phyloP scores from a whole-genome alignment of 2,113 vertebrate species.

The Rhadina sibilatrix region DNA sequence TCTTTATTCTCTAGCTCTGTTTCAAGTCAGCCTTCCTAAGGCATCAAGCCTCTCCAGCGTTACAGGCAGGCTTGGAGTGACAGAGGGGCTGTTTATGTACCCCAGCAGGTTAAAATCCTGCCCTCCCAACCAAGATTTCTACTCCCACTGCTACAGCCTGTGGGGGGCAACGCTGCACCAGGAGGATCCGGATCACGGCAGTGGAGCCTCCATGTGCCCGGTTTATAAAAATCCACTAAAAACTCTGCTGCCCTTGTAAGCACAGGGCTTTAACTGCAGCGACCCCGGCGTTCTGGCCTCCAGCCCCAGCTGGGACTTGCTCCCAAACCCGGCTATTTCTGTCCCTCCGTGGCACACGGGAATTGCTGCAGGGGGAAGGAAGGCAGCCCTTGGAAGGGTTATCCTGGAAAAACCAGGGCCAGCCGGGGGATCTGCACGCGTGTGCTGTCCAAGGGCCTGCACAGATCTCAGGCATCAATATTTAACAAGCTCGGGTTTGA shows the following conservation, averaged over 20 bases:
- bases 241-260: neutral
- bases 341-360: accelerated
- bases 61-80: accelerated
- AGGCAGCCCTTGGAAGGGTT: neutral
- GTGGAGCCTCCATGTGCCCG: accelerated
- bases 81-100: neutral
- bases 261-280: neutral
- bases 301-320: neutral
- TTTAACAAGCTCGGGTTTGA: neutral
- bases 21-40: no score
- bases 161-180: neutral
- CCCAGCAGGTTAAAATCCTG: neutral
- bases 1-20: no score
- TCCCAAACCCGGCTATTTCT: conserved; percentile 10
- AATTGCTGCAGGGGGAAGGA: neutral
- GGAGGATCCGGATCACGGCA: neutral
- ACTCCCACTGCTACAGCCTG: accelerated
- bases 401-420: neutral
- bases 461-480: neutral
- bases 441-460: neutral
- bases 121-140: no score
- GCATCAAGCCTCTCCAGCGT: neutral
- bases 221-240: neutral
- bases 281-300: neutral
- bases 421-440: neutral